phyloP scores from a whole-genome alignment of 53 echinoderm and acorn worm species.

The Mesocentrotus franciscanus region DNA sequence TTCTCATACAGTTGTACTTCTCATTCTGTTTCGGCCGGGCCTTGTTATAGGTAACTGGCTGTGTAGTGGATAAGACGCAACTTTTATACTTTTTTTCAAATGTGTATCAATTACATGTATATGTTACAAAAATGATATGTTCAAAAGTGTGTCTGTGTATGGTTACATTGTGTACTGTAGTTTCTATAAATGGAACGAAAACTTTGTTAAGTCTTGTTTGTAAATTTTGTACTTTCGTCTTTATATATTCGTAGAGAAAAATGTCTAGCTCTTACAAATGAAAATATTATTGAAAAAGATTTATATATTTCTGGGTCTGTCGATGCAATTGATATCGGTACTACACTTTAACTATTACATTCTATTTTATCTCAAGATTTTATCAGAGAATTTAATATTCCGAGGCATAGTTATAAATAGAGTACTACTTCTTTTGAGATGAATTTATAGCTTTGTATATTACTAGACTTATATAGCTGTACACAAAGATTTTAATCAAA shows the following conservation, averaged over 20 bases:
- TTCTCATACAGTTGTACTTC: too few species aligned
- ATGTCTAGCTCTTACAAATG: neutral
- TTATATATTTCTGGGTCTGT: slow-evolving; percentile 25
- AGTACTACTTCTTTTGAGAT: slow-evolving; percentile 23
- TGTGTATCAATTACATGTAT: neutral
- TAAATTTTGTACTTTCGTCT: slow-evolving; percentile 13
- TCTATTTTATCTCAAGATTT: slow-evolving; percentile 35
- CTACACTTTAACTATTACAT: slow-evolving; percentile 1
- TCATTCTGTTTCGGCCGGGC: too few species aligned
- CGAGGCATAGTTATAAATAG: neutral
- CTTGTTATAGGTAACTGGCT: neutral
- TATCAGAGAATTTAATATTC: neutral
- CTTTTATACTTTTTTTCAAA: neutral
- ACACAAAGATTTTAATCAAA: slow-evolving; percentile 10
- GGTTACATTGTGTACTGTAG: neutral
- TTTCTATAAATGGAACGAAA: neutral
- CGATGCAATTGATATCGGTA: slow-evolving; percentile 32
- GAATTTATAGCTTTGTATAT: slow-evolving; percentile 3
- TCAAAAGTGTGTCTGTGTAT: neutral
- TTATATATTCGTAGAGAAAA: neutral
- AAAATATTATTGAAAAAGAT: slow-evolving; percentile 27
- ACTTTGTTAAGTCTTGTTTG: neutral
- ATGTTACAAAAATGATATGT: neutral
- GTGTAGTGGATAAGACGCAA: neutral
- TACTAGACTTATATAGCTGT: neutral